Evolutionary conservation across 92 coral and sea anemone genomes (phyloP).

Genomic region (Phenganax subtilis): DNA sequence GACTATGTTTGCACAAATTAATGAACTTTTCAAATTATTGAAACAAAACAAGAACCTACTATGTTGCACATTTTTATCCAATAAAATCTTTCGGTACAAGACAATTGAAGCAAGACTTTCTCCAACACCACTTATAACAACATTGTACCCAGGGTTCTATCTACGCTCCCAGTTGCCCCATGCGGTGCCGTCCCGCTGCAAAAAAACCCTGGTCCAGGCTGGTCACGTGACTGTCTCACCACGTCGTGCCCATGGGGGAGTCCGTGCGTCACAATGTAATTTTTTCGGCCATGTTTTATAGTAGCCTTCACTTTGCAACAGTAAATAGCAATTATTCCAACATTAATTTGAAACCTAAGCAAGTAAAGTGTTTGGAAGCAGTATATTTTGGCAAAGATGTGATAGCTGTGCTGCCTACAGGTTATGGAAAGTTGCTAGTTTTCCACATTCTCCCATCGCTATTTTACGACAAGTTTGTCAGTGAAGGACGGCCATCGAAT

Average conservation of each 20-base stretch:
- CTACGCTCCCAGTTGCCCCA: not conserved
- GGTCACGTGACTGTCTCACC: slow-evolving; percentile 29
- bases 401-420: slow-evolving; percentile 50
- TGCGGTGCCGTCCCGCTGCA: slow-evolving; percentile 1
- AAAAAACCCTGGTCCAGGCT: slow-evolving; percentile 40
- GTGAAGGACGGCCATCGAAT: not conserved
- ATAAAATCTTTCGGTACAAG: no score
- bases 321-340: slow-evolving; percentile 42
- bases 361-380: slow-evolving; percentile 33
- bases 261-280: not conserved
- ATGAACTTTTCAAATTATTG: no score
- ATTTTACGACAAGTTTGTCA: slow-evolving; percentile 24
- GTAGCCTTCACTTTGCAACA: slow-evolving; percentile 46
- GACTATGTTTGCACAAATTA: no score
- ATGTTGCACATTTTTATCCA: no score
- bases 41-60: no score
- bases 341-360: slow-evolving; percentile 36
- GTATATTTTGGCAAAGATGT: slow-evolving; percentile 45
- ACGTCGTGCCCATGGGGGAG: slow-evolving; percentile 3
- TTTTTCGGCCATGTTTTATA: slow-evolving; percentile 38
- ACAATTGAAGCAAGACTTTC: no score
- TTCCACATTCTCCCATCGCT: slow-evolving; percentile 39
- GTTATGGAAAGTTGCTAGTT: slow-evolving; percentile 38
- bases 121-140: not conserved
- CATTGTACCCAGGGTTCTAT: slow-evolving; percentile 44